A percentile compares a stretch with the other conserved stretches of the same genome.
Evolutionary conservation across 2,113 vertebrate genomes (phyloP).

Genomic region (Microtus ochrogaster): DNA sequence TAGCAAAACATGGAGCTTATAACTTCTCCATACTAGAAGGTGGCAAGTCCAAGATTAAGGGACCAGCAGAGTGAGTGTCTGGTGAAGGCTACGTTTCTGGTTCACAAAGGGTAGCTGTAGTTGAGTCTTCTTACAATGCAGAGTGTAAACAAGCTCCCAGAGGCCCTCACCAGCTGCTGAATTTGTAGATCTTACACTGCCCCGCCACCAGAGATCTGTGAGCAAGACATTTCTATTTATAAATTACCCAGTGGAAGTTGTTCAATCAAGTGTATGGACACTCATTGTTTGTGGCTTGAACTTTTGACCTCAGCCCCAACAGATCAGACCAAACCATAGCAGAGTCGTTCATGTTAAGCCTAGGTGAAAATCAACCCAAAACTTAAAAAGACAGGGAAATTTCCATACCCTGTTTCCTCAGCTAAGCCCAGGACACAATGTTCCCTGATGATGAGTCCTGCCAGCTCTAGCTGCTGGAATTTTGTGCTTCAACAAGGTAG

Average conservation of each 20-base stretch:
- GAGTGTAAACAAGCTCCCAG: neutral
- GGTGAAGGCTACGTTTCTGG: neutral
- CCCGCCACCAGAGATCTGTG: neutral
- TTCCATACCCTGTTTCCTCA: neutral
- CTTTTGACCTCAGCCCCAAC: neutral
- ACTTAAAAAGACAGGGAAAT: neutral
- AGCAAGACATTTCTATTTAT: neutral
- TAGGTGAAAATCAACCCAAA: neutral
- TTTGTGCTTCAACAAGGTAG: neutral
- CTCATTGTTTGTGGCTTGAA: neutral
- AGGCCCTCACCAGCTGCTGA: neutral
- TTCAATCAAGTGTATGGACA: neutral
- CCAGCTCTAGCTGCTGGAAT: neutral
- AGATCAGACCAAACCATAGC: neutral
- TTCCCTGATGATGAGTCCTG: neutral
- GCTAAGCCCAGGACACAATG: neutral
- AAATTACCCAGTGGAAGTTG: neutral
- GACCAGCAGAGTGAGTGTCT: neutral
- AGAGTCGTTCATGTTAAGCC: neutral
- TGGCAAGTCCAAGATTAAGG: neutral
- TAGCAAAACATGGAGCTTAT: neutral
- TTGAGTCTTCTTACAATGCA: neutral
- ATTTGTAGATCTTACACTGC: neutral
- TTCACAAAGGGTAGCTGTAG: neutral
- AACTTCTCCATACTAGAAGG: neutral